phyloP scores from a whole-genome alignment of 2,888 invertebrate species.

The Phoronis australis region DNA sequence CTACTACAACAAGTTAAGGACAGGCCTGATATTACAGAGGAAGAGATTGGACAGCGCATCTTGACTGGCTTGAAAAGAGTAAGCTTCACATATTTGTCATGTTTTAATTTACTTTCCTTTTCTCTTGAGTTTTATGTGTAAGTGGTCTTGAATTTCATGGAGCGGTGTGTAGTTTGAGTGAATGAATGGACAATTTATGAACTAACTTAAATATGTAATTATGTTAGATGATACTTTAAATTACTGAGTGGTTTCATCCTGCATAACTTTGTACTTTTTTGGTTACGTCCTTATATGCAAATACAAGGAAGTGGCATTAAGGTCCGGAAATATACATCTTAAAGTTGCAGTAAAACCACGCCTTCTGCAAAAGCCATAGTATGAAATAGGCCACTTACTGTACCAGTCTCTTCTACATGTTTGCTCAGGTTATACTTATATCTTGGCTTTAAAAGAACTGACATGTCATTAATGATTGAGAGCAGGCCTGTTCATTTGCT shows the following conservation, averaged over 20 bases:
- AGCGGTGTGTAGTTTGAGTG: background rate
- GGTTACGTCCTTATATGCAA: no score
- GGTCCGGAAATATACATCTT: no score
- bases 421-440: no score
- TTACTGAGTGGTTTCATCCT: background rate
- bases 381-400: no score
- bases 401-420: no score
- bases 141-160: no score
- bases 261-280: background rate
- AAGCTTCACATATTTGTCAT: slow-evolving; percentile 40
- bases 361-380: no score
- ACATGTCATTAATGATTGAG: no score
- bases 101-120: background rate
- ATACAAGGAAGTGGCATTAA: no score
- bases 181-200: background rate
- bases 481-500: no score
- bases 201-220: background rate
- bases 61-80: slow-evolving; percentile 64
- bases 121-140: background rate
- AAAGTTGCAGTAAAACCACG: no score
- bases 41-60: slow-evolving; percentile 75
- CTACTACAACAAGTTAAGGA: slow-evolving; percentile 39
- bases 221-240: background rate
- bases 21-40: slow-evolving; percentile 47
- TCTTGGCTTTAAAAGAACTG: no score